Evolutionary conservation across 2,888 invertebrate species (phyloP), one percentile per base, ranked within the genome.

Genomic region (Quadriops clusia): DNA sequence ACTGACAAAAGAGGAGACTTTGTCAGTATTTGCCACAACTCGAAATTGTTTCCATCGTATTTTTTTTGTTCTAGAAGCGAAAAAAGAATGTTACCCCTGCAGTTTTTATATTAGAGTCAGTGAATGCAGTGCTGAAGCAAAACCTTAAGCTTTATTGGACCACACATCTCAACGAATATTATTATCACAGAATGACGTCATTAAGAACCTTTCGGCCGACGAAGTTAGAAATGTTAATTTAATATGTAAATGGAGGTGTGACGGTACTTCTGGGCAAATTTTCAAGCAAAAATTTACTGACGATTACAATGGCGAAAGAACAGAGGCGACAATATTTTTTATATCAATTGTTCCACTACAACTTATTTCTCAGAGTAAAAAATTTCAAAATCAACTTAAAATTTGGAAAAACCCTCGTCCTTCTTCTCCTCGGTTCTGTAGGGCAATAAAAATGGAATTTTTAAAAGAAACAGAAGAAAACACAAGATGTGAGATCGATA

Each of bases 211-310:
- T 23, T 10, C 28, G 24, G 4, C 13, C 5, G 21, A 36, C 12
- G 29, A 26, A 10, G 13, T 37, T n/a, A 12, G 28, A n/a, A 17
- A 36, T 13, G n/a, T 43, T 11, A 20, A 21, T 28, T 42, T 42
- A 6, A 39, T 39, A 33, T 36, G 32, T n/a, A 42, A 45, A 30
- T 44, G 44, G 42, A 42, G 41, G n/a, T 43, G 37, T 24, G 42
- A 43, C 23, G 42, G 43, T 2, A 38, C 28, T 23, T 36, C 38
- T 11, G 36, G 33, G 4, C 38, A 40, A 33, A 42, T 36, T 27
- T 39, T 24, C 13, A 39, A 37, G 20, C 37, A 38, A 33, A 37
- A 35, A 36, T 29, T 37, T 15, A 18, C 11, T 21, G 35, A n/a
- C n/a, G n/a, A n/a, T n/a, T n/a, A n/a, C n/a, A n/a, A 39, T 32